These are phyloP conservation scores for Oryctes rhinoceros DNA, from an alignment of 1,140 invertebrate genomes.

Conservation along the genomic window DNA sequence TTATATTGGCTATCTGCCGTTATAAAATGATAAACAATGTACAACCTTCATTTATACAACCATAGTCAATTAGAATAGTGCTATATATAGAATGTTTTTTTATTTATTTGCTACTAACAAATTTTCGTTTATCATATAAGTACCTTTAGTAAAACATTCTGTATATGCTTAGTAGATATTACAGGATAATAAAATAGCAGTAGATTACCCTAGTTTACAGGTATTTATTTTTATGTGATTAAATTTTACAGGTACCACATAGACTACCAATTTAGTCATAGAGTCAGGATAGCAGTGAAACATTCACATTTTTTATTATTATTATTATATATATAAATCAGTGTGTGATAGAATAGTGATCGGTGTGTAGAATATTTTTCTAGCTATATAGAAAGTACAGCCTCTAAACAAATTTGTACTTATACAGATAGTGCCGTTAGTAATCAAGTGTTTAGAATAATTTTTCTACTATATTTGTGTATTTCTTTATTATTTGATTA, in stretches of 20 bases:
- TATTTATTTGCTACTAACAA: background rate
- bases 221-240: conserved; percentile 16
- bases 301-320: background rate
- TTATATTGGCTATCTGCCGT: background rate
- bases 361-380: conserved; percentile 40
- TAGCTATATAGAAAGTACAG: conserved; percentile 20
- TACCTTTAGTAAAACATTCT: background rate
- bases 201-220: conserved; percentile 27
- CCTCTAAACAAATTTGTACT: background rate
- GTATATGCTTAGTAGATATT: conserved; percentile 26
- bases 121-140: background rate
- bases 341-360: conserved; percentile 38
- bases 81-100: conserved; percentile 31
- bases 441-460: conserved; percentile 3
- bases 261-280: conserved; percentile 11
- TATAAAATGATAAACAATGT: conserved; percentile 3
- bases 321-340: background rate
- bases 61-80: conserved; percentile 32
- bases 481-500: background rate
- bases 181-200: background rate
- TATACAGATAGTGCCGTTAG: conserved; percentile 2
- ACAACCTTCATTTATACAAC: background rate
- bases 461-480: background rate
- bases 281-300: background rate
- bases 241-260: conserved; percentile 16